Evolutionary conservation across 2,797 vertebrate species (phyloP), one percentile per base, ranked within the genome.

Genomic region (Crocidura indochinensis): DNA sequence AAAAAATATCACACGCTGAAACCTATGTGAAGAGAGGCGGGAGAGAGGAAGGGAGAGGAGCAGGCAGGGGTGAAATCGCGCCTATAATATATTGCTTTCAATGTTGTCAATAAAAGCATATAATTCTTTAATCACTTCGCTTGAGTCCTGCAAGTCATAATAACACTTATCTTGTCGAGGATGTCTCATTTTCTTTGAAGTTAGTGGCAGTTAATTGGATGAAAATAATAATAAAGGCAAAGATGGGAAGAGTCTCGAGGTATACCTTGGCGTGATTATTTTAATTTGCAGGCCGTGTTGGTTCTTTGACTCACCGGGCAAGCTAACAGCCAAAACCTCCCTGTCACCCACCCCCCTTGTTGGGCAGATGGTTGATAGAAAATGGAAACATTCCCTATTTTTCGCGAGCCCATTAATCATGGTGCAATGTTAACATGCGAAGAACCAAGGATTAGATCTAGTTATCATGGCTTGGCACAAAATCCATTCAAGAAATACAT

Each of bases 401-500:
- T 72, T 68, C 3, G 1, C 11, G 68, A 46, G 38, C 19, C 82
- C 67, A 10, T 69, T 65, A 72, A 83, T 87, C 84, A 60, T 5
- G 4, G 7, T 0, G 0, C 19, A 7, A 17, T 2, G 12, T 77
- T 79, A 71, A 60, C 64, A 10, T 5, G 5, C 4, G n/a, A 20
- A 73, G 38, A 67, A 71, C 27, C 2, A 26, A 74, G 47, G 47
- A 62, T 71, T 26, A 6, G 5, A 22, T 46, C 84, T 20, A 31
- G 78, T 56, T 27, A 62, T 60, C 72, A 29, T 8, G 10, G 8
- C 31, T n/a, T 62, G 84, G n/a, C 31, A 47, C 71, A 75, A 80
- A 84, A 87, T 82, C 67, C 29, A 82, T 72, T 64, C 38, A 51
- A 68, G 69, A 75, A 62, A 81, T 29, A 20, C 7, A 10, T 60